These are phyloP conservation scores for Brachypalpus laphriformis DNA, from an alignment of 2,888 invertebrate species.

Conservation along the genomic window DNA sequence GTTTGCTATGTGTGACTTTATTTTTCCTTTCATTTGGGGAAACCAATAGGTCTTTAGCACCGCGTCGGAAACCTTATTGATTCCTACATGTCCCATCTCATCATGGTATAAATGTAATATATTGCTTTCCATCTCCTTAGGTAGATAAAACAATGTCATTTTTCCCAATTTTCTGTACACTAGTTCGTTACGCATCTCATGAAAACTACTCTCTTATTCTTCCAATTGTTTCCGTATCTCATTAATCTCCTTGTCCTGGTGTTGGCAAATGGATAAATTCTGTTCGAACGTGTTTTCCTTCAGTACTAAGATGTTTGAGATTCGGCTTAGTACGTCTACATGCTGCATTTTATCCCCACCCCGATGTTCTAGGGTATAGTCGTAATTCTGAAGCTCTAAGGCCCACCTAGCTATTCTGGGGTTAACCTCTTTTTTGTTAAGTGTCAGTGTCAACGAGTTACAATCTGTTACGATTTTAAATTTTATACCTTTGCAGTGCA, in stretches of 20 bases:
- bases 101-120: slow-evolving; percentile 49
- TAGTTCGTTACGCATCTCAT: slow-evolving; percentile 66
- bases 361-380: slow-evolving; percentile 72
- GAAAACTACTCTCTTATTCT: slow-evolving; percentile 33
- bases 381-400: no score
- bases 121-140: slow-evolving; percentile 27
- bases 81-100: slow-evolving; percentile 34
- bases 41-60: slow-evolving; percentile 49
- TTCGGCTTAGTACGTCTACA: slow-evolving; percentile 48
- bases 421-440: slow-evolving; percentile 69
- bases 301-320: slow-evolving; percentile 27
- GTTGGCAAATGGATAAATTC: slow-evolving; percentile 37
- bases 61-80: slow-evolving; percentile 8
- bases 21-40: slow-evolving; percentile 22
- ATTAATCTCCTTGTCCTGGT: slow-evolving; percentile 21
- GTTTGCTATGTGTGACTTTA: slow-evolving; percentile 37
- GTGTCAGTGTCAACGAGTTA: slow-evolving; percentile 51
- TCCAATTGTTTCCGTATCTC: slow-evolving; percentile 9
- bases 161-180: slow-evolving; percentile 49
- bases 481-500: slow-evolving; percentile 73
- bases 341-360: slow-evolving; percentile 44
- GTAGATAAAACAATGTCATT: slow-evolving; percentile 15
- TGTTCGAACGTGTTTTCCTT: slow-evolving; percentile 63
- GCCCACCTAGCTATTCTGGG: no score
- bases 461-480: no score